Base-by-base conservation (phyloP, 2,797 vertebrate species). In the Aeoliscus strigatus region DNA sequence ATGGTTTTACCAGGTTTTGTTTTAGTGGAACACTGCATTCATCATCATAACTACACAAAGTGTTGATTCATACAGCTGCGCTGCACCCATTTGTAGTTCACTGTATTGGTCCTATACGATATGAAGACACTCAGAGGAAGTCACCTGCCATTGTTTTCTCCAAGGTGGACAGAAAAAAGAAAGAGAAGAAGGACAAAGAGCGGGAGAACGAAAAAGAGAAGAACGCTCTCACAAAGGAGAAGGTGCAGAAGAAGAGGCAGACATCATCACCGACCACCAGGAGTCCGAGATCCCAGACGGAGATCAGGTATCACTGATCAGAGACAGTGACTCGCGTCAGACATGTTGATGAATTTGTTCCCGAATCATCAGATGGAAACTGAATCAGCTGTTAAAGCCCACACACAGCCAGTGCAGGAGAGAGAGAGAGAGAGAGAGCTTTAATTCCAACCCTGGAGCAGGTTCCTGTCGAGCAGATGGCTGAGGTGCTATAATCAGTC, bases 181-280 rank as follows among this genome's bases (percentile, higher is more conserved):
- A 97, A 53, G 94, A 98, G 71, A 98, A 98, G 87, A 97, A 91
- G 60, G 94, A 97, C 80, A 98, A 98, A 60, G 94, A 98, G 60
- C 57, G 95, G 51, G 94, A 96, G 77, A 98, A 97, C 0, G 90
- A 93, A 51, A 93, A 94, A 39, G 95, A 98, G 77, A 97, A 92
- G 77, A 94, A 66, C 0, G 88, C 93, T 24, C 83, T 96, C 29
- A 81, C 87, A 9, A 91, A 90, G 0, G 92, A 93, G 53, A 91
- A 85, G 31, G 88, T 86, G 60, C 86, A 90, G 72, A 94, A 90
- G 80, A 94, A 90, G 77, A 89, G 91, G 60, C 90, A 84, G 73
- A 77, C 59, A 75, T 0, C 68, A 2, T 67, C 82, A 0, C 70
- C 74, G 1, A 16, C 33, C 11, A 24, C 60, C 26, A 58, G 43